Percentiles rank a stretch among this genome's conserved stretches.
phyloP scores from a whole-genome alignment of 2,113 vertebrate genomes.

The Melanostigma gelatinosum region DNA sequence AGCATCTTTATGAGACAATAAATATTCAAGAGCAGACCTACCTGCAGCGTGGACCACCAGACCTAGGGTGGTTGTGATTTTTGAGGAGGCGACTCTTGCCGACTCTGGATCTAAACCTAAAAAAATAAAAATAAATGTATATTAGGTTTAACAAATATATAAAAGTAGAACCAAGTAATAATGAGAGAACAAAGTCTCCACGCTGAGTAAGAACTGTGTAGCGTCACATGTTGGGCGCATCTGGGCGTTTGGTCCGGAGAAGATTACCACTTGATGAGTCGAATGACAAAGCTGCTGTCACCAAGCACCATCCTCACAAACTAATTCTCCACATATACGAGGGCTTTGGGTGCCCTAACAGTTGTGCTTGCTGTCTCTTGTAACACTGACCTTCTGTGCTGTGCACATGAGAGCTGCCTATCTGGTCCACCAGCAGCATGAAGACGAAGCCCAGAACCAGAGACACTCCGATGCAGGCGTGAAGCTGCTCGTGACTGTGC shows the following conservation, averaged over 20 bases:
- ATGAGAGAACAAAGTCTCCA: not conserved
- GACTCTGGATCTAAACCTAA: constrained; percentile 90
- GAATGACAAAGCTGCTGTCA: not conserved
- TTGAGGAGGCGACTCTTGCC: constrained; percentile 89
- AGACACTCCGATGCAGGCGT: constrained; percentile 95
- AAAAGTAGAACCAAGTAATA: not conserved
- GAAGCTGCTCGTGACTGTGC: constrained; percentile 86
- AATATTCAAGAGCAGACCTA: constrained; percentile 54
- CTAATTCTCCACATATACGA: not conserved
- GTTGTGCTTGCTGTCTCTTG: not conserved
- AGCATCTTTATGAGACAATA: not conserved
- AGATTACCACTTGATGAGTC: not conserved
- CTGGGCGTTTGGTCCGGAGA: not conserved
- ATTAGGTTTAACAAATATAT: not conserved
- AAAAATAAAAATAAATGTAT: not conserved
- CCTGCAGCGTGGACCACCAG: constrained; percentile 98
- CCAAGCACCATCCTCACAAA: not conserved
- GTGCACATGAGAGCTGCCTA: constrained; percentile 94
- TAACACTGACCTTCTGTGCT: constrained; percentile 86
- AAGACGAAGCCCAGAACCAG: constrained; percentile 98
- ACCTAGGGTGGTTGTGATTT: constrained; percentile 96
- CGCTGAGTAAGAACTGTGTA: not conserved
- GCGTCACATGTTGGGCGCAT: not conserved
- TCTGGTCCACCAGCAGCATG: constrained; percentile 98
- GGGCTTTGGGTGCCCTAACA: not conserved